Percentiles rank a stretch among this genome's conserved stretches.
Evolutionary conservation across 2,797 vertebrate species (phyloP).

Genomic region (Hozukius guyotensis): DNA sequence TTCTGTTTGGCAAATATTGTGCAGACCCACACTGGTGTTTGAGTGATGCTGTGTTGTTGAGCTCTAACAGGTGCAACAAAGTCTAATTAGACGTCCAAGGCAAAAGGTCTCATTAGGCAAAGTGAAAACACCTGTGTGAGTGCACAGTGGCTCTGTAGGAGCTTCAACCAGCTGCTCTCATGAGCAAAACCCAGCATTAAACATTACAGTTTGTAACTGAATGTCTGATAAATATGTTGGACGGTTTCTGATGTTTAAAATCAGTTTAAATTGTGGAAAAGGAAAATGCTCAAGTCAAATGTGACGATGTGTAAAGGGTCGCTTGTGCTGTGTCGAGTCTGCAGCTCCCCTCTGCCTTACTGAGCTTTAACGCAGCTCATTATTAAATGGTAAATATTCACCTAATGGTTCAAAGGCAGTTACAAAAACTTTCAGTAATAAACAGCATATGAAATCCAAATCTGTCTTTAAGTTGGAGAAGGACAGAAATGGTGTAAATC

Average conservation of each 20-base stretch:
- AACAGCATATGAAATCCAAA: neutral
- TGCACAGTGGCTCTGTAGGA: neutral
- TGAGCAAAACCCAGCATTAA: neutral
- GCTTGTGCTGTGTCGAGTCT: neutral
- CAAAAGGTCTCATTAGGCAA: neutral
- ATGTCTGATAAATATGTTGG: neutral
- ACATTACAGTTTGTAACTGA: neutral
- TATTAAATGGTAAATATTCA: neutral
- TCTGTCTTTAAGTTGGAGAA: conserved; percentile 2
- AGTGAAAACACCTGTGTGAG: neutral
- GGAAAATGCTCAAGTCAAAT: neutral
- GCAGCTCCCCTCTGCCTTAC: neutral
- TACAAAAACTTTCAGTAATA: neutral
- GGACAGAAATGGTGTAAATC: neutral
- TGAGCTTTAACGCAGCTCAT: neutral
- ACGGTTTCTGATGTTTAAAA: neutral
- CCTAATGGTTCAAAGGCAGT: neutral
- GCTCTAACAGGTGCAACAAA: neutral
- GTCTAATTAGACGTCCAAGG: neutral
- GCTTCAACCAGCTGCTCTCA: neutral
- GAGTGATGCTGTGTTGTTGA: neutral
- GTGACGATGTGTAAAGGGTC: neutral
- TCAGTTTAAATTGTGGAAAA: neutral
- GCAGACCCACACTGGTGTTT: neutral
- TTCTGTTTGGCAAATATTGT: conserved; percentile 14